Evolutionary conservation across 2,888 invertebrate species (phyloP).

Genomic region (Seira ritae): DNA sequence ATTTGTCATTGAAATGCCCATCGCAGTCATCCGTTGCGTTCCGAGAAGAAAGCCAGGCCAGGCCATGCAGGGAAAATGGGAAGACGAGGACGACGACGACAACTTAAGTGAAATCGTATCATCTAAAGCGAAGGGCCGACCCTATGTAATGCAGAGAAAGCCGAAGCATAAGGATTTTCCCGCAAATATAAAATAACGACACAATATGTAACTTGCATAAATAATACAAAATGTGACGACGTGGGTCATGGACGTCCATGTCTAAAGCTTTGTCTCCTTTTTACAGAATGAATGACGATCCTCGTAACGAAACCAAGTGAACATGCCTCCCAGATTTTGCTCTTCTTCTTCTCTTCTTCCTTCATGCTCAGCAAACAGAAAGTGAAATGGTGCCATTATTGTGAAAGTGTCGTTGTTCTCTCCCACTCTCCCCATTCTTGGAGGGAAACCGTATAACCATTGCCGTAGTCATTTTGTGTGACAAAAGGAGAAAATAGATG

Average conservation of each 20-base stretch:
- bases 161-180: neutral
- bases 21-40: slow-evolving; percentile 1
- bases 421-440: slow-evolving; percentile 36
- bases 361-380: slow-evolving; percentile 18
- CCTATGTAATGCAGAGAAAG: slow-evolving; percentile 3
- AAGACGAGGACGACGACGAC: too few species aligned
- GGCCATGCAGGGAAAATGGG: neutral
- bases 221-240: slow-evolving; percentile 21
- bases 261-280: slow-evolving; percentile 18
- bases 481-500: slow-evolving; percentile 42
- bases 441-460: too few species aligned
- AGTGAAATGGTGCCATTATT: slow-evolving; percentile 34
- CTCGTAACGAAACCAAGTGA: too few species aligned
- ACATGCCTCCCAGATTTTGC: slow-evolving; percentile 15
- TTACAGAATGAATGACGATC: slow-evolving; percentile 11
- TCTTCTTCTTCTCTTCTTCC: too few species aligned
- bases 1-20: slow-evolving; percentile 14
- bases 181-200: slow-evolving; percentile 15
- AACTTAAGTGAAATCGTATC: slow-evolving; percentile 7
- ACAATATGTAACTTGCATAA: slow-evolving; percentile 21
- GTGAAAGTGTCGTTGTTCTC: slow-evolving; percentile 46
- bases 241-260: slow-evolving; percentile 21
- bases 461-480: slow-evolving; percentile 20
- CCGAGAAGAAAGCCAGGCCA: neutral
- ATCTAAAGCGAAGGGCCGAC: too few species aligned